Base-by-base conservation (phyloP, 2,888 invertebrate species). In the Aphidoletes aphidimyza region DNA sequence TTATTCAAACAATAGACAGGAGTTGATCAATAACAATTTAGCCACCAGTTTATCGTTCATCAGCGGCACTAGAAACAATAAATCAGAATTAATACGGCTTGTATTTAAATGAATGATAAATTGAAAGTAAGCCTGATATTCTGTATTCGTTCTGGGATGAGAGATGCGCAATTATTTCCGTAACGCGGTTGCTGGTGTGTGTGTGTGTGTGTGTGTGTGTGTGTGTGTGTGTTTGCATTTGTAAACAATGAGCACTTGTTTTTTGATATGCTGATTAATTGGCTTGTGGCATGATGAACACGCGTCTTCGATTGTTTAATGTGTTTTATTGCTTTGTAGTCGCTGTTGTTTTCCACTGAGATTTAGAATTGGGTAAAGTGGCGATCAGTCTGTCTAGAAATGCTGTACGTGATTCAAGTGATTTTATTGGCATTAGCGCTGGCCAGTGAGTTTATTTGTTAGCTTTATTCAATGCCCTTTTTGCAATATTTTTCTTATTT, bases 361-460 rank as follows among this genome's bases (percentile, higher is more conserved):
- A 11, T 30, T 69, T 34, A 2, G 34, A 69, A 69, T 69, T 1
- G 5, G 69, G 17, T 26, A 69, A 39, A 54, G 54, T 11, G 22
- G 54, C 22, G 5, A 37, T 81, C 81, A 81, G 81, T 81, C 81
- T 36, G n/a, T 19, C 1, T 81, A 19, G 22, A 81, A 37, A 81
- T 81, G 81, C 22, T 81, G 81, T 37, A n/a, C 81, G n/a, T n/a
- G 37, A 1, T 81, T 81, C 37, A 81, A 36, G 37, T 81, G 11
- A 37, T 81, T 81, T 81, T 81, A 6, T 37, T 81, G 6, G 37
- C 81, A 8, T 11, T 81, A 0, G 37, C 81, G 81, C 26, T 81
- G n/a, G 14, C 37, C 81, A 81, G 81, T 81, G 81, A 81, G 81
- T 81, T 69, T 78, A 36, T 81, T 81, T n/a, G 34, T 37, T n/a